Conservation (phyloP, 2,888 invertebrate genomes). For the Mallateleia sp. region DNA sequence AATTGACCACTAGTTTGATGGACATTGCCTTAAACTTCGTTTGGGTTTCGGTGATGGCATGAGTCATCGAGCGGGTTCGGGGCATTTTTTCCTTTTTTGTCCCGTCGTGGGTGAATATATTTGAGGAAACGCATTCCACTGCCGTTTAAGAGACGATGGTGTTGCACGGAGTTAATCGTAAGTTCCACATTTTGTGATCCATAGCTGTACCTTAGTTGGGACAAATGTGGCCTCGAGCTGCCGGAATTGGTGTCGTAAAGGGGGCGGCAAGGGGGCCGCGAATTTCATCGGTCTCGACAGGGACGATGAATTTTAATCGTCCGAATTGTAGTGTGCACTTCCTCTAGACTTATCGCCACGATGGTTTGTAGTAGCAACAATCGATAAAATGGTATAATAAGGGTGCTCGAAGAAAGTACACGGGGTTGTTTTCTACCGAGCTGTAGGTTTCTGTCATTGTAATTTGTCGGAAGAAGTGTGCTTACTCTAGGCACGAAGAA, state of each 20-base stretch:
- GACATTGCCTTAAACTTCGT: too few relatives aligned
- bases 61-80: conserved; percentile 59
- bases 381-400: conserved; percentile 37
- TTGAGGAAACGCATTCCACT: conserved; percentile 43
- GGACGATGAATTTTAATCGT: conserved; percentile 27
- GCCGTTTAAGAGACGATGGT: conserved; percentile 85
- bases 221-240: not conserved
- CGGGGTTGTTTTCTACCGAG: too few relatives aligned
- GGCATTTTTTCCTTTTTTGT: conserved; percentile 21
- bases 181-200: conserved; percentile 81
- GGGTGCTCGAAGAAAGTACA: conserved; percentile 6
- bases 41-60: too few relatives aligned
- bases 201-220: conserved; percentile 13
- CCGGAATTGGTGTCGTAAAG: not conserved
- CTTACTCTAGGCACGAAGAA: too few relatives aligned
- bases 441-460: too few relatives aligned
- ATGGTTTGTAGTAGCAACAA: conserved; percentile 38
- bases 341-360: conserved; percentile 24
- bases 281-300: conserved; percentile 33
- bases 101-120: conserved; percentile 23
- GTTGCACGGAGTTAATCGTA: conserved; percentile 89
- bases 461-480: too few relatives aligned
- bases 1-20: too few relatives aligned
- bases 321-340: conserved; percentile 37
- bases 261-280: not conserved